Base-by-base conservation (phyloP, 2,888 invertebrate species). In the Keiferia lycopersicella region DNA sequence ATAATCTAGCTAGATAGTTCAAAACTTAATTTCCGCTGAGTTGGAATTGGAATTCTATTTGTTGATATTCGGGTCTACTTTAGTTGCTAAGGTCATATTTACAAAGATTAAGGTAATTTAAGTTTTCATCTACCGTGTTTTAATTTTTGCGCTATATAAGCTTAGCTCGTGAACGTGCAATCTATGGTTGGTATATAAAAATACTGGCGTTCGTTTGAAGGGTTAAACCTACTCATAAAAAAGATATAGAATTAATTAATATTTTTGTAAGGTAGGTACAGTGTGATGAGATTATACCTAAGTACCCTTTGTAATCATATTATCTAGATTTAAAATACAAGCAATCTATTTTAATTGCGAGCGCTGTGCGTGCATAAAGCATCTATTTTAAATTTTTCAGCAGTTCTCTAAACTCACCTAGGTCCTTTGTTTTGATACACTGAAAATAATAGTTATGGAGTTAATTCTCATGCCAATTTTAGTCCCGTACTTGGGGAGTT, bases 371-470 rank as follows among this genome's bases (percentile, higher is more conserved):
- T 62, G 60, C 67, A 62, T 63, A 63, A 70, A 72, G 70, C 71
- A 67, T 63, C 61, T 65, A 75, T 74, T 74, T 74, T 74, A 71
- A 78, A 79, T 65, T 57, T n/a, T 20, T 51, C 22, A 51, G 26
- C 65, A 64, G 65, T 80, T 75, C 77, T 78, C 79, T 81, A 81
- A 77, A 90, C 90, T 89, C 84, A 90, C 90, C 90, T 84, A 82
- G 82, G 69, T 84, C 90, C 88, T 85, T 86, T 89, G 86, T 81
- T 84, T 81, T 88, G 89, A 86, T 86, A 83, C 90, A 90, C 90
- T 89, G 90, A 86, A 90, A 90, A 86, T 82, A 86, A 88, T 75
- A 83, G 83, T 77, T 75, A 75, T 64, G 67, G 57, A 72, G 79
- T 80, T 79, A 67, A 76, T 77, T 69, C 59, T 64, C 41, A 58